These are phyloP conservation scores for Xerus rutilus DNA, from an alignment of 2,797 vertebrate species.

Conservation along the genomic window DNA sequence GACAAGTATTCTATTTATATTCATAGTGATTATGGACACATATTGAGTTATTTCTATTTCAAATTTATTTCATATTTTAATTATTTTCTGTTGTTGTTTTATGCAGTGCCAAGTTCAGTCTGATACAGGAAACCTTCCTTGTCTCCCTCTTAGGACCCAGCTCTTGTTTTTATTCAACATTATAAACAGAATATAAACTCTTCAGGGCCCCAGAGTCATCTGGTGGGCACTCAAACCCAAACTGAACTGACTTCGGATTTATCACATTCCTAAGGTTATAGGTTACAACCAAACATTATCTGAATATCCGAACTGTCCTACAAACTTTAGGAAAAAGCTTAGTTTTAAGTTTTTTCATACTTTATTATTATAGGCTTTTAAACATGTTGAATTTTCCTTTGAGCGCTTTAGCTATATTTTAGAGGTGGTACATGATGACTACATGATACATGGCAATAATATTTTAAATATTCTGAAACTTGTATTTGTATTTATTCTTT, in stretches of 20 bases:
- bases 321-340: neutral
- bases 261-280: neutral
- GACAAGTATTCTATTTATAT: neutral
- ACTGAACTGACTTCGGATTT: neutral
- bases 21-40: neutral
- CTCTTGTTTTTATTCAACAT: neutral
- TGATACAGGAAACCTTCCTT: neutral
- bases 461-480: conserved; percentile 47
- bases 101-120: neutral
- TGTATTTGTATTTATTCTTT: neutral
- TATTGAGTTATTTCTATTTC: neutral
- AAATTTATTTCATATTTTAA: neutral
- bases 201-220: neutral
- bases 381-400: neutral
- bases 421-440: neutral
- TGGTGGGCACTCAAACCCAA: neutral
- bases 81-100: neutral
- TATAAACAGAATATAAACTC: neutral
- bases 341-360: neutral
- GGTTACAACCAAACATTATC: neutral
- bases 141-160: neutral
- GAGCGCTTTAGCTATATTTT: neutral
- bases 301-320: neutral
- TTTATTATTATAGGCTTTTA: neutral
- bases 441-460: neutral